Evolutionary conservation across 2,888 invertebrate species (phyloP).

Genomic region (Lepetodrilus schrolli): DNA sequence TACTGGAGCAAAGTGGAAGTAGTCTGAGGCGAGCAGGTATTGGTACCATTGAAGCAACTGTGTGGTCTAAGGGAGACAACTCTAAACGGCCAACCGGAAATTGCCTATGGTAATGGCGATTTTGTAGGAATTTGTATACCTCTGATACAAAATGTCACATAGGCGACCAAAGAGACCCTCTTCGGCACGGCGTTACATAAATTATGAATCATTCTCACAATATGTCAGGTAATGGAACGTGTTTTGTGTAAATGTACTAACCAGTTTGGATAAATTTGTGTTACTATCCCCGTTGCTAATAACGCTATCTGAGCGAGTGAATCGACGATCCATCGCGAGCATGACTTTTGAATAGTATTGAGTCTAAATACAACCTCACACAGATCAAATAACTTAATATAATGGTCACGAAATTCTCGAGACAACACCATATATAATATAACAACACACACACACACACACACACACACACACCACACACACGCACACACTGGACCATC

Average conservation of each 20-base stretch:
- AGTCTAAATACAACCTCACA: no score
- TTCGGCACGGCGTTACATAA: conserved; percentile 67
- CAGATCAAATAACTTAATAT: no score
- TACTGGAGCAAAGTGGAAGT: no score
- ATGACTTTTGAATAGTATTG: no score
- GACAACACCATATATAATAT: no score
- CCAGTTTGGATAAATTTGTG: background rate
- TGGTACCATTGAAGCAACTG: no score
- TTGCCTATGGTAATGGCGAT: background rate
- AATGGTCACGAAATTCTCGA: background rate
- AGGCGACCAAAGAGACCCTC: conserved; percentile 62
- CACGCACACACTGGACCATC: no score
- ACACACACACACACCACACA: no score
- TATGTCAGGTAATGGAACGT: conserved; percentile 63
- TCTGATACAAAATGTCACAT: conserved; percentile 40
- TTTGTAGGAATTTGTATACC: background rate
- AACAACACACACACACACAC: no score
- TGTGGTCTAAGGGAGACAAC: background rate
- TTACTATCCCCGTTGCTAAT: conserved; percentile 38
- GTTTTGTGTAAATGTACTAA: background rate
- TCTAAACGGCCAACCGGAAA: background rate
- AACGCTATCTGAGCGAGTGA: conserved; percentile 35
- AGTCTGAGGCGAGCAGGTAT: no score
- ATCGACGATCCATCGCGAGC: conserved; percentile 23
- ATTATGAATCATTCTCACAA: conserved; percentile 64